Conservation (phyloP, 1,140 invertebrate species). For the Arion vulgaris region DNA sequence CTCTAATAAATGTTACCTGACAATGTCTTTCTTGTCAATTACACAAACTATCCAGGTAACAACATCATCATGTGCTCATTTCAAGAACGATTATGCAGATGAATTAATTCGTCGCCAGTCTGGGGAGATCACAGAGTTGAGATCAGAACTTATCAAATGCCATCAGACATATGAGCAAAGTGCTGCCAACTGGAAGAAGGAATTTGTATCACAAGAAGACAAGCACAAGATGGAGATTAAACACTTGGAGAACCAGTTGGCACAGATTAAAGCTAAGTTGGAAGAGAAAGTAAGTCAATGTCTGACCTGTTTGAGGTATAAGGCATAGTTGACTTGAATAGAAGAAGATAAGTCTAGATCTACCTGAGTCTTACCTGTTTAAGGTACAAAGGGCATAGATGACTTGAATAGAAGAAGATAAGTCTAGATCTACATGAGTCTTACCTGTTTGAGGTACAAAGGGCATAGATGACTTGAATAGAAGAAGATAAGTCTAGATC, state of each 20-base stretch:
- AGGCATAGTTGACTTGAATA: too few species aligned
- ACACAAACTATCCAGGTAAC: neutral
- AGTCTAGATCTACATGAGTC: too few species aligned
- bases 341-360: too few species aligned
- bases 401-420: too few species aligned
- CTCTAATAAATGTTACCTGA: too few species aligned
- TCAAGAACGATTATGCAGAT: conserved; percentile 58
- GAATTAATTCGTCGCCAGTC: conserved; percentile 63
- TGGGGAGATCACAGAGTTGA: conserved; percentile 58
- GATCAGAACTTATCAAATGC: conserved; percentile 49
- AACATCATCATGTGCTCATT: neutral
- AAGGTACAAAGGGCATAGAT: too few species aligned
- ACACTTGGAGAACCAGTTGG: conserved; percentile 50
- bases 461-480: too few species aligned
- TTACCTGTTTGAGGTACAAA: too few species aligned
- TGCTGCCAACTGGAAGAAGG: conserved; percentile 49
- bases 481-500: too few species aligned
- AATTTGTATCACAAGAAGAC: conserved; percentile 47
- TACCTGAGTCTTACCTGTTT: too few species aligned
- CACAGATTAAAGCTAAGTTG: conserved; percentile 51
- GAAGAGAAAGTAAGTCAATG: conserved; percentile 49
- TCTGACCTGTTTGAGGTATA: too few species aligned
- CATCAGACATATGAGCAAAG: conserved; percentile 53
- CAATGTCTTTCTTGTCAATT: too few species aligned
- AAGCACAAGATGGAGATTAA: conserved; percentile 44